Evolutionary conservation across 1,140 invertebrate genomes (phyloP), one percentile per base, ranked within the genome.

Genomic region (Caenorhabditis latens): DNA sequence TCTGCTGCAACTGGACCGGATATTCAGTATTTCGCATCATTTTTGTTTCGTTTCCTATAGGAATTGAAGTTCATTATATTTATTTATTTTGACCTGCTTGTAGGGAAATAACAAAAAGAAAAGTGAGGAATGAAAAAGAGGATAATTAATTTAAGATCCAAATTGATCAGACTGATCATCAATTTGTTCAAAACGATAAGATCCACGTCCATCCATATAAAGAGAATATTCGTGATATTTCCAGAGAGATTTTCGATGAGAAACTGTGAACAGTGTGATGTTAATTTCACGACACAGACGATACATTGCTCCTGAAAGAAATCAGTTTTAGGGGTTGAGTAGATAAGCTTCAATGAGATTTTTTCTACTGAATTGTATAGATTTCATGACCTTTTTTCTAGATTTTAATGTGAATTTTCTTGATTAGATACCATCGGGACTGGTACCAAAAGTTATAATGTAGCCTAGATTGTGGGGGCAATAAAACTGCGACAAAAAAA

Each of bases 211-310:
- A 94, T 98, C 97, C 95, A 99, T 97, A 92, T 97, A 96, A 65
- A 99, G 94, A 92, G 96, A 97, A 93, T 96, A 97, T 94, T 95
- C 91, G 93, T 99, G 97, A 94, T 99, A 96, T 92, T 95, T 95
- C 97, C 97, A 99, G 14, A 99, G 93, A 0, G 96, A 97, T 92
- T 97, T 96, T 89, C 97, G 95, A 94, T 99, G 98, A 2, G 96
- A 98, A 42, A 99, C 97, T 0, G 98, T 99, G 93, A 99, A 97
- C 40, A 99, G 93, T 21, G 97, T 97, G 91, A 99, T 99, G 57
- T 96, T 96, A 89, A 95, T 95, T 92, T 94, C 92, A 89, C 95
- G 94, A 91, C 97, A 98, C 93, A 98, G 96, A 88, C 95, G 95
- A 91, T 99, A 99, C 96, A 99, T 99, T 71, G 95, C 95, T 85